A percentile compares a stretch with the other conserved stretches of the same genome.
These are phyloP conservation scores for Thalassoma bifasciatum DNA, from an alignment of 2,113 vertebrate genomes.

Conservation along the genomic window DNA sequence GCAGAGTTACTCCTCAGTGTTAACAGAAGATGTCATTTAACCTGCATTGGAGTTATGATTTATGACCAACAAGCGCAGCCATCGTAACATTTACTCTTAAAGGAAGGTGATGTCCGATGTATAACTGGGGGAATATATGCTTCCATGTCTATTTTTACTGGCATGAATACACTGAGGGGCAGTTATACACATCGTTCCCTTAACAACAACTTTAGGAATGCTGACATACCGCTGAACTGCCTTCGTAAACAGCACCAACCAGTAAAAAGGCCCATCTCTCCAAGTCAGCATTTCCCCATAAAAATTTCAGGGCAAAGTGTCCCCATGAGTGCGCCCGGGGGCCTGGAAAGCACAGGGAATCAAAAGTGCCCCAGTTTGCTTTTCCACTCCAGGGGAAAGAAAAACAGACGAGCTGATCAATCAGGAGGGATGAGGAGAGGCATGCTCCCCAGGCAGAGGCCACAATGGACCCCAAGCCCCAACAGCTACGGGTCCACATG, in stretches of 20 bases:
- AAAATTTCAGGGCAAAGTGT: constrained; percentile 50
- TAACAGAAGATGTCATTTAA: constrained; percentile 37
- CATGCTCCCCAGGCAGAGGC: constrained; percentile 61
- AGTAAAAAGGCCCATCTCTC: constrained; percentile 66
- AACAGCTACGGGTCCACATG: constrained; percentile 57
- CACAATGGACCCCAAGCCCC: constrained; percentile 68
- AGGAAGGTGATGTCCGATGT: constrained; percentile 34
- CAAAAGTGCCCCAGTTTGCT: constrained; percentile 69
- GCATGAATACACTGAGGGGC: constrained; percentile 43
- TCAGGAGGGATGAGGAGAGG: constrained; percentile 71
- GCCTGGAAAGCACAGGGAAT: constrained; percentile 55
- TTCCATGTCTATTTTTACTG: constrained; percentile 54
- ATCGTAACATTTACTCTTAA: constrained; percentile 30
- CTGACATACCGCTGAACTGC: constrained; percentile 60
- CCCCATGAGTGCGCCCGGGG: constrained; percentile 45
- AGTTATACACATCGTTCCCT: constrained; percentile 62
- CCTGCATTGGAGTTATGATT: constrained; percentile 56
- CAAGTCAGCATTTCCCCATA: constrained; percentile 62
- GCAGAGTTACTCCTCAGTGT: constrained; percentile 36
- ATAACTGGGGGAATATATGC: constrained; percentile 51
- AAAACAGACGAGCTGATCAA: constrained; percentile 73
- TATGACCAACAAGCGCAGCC: constrained; percentile 41
- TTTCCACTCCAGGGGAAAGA: constrained; percentile 74
- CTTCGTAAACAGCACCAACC: constrained; percentile 67
- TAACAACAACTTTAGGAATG: constrained; percentile 73